phyloP scores from a whole-genome alignment of 2,888 invertebrate species.

The Chesias legatella region DNA sequence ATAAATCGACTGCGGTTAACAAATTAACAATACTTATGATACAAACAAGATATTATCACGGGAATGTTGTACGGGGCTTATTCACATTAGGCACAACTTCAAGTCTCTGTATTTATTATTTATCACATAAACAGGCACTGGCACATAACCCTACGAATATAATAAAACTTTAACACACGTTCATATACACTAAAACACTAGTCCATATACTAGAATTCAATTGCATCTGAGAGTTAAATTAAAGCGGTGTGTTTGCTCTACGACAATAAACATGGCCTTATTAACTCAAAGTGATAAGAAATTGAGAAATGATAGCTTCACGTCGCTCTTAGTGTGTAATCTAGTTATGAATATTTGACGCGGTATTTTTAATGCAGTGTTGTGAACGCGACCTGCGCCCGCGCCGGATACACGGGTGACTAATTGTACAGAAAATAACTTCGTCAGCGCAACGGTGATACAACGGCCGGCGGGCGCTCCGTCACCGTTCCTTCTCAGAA shows the following conservation, averaged over 20 bases:
- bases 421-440: constrained; percentile 79
- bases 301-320: constrained; percentile 12
- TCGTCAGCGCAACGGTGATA: constrained; percentile 76
- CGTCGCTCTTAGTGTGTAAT: constrained; percentile 16
- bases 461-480: constrained; percentile 50
- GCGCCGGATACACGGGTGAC: constrained; percentile 78
- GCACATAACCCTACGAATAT: background rate
- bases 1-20: background rate
- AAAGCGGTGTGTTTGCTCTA: constrained; percentile 11
- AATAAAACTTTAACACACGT: background rate
- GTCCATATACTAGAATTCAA: constrained; percentile 4
- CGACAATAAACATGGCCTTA: constrained; percentile 21
- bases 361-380: constrained; percentile 29
- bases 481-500: constrained; percentile 73
- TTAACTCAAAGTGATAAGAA: constrained; percentile 22
- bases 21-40: background rate
- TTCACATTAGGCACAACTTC: constrained; percentile 30
- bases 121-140: too few relatives aligned
- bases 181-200: background rate
- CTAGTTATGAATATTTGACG: constrained; percentile 18
- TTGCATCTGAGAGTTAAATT: constrained; percentile 13
- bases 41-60: too few relatives aligned
- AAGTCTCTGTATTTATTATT: background rate
- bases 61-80: constrained; percentile 16
- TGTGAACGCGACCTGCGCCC: constrained; percentile 50